Evolutionary conservation across 2,888 invertebrate genomes (phyloP).

Genomic region (Ferdinandea cuprea): DNA sequence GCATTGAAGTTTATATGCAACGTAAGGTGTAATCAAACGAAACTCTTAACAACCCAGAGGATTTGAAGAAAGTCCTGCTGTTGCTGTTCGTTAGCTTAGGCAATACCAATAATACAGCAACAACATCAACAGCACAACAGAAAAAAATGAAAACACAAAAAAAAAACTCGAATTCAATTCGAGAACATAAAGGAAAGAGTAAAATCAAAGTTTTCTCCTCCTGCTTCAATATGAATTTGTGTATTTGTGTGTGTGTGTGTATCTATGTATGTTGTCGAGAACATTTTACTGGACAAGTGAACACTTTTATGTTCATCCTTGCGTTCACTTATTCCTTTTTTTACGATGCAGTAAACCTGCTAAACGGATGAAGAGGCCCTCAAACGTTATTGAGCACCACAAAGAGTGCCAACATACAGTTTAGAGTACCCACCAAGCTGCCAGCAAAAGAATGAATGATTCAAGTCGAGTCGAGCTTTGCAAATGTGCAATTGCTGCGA

Average conservation of each 20-base stretch:
- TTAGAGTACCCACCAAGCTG: background rate
- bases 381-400: conserved; percentile 43
- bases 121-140: background rate
- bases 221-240: background rate
- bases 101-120: too few relatives aligned
- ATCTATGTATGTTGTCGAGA: conserved; percentile 23
- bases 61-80: conserved; percentile 46
- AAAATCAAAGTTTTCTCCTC: conserved; percentile 44
- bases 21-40: conserved; percentile 59
- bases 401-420: conserved; percentile 41
- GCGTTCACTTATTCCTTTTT: conserved; percentile 42
- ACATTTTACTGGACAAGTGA: conserved; percentile 59
- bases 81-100: conserved; percentile 39
- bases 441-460: conserved; percentile 44
- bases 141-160: too few relatives aligned
- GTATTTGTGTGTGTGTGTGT: conserved; percentile 1
- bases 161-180: conserved; percentile 38
- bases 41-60: conserved; percentile 54
- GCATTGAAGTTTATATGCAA: conserved; percentile 49
- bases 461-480: conserved; percentile 37
- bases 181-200: conserved; percentile 13
- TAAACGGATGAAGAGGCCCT: conserved; percentile 57
- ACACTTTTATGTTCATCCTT: conserved; percentile 55
- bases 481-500: conserved; percentile 60
- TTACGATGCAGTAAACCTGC: conserved; percentile 56